phyloP scores from a whole-genome alignment of 2,113 vertebrate genomes.

The Hoplias malabaricus region DNA sequence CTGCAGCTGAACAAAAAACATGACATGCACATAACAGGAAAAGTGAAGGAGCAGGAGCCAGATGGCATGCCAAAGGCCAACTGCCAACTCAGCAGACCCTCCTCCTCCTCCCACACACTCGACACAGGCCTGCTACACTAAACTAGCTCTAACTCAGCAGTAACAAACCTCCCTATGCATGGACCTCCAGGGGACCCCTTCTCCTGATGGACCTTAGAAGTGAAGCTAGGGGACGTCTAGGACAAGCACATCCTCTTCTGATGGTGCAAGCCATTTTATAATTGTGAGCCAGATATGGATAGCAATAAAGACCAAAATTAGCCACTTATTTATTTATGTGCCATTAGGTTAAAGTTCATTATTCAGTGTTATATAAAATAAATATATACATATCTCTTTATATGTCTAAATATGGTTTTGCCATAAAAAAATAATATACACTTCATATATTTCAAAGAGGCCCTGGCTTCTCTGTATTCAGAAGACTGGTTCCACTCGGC shows the following conservation, averaged over 20 bases:
- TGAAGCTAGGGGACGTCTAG: not conserved
- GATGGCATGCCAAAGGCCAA: slow-evolving; percentile 35
- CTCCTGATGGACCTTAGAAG: not conserved
- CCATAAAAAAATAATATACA: not conserved
- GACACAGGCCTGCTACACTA: slow-evolving; percentile 6
- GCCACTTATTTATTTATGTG: too few relatives aligned
- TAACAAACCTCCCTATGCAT: not conserved
- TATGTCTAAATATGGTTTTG: too few relatives aligned
- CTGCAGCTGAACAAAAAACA: not conserved
- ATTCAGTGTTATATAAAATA: too few relatives aligned
- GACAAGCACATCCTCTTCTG: not conserved
- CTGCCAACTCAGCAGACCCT: slow-evolving; percentile 44
- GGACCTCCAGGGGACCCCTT: not conserved
- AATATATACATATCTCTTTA: too few relatives aligned
- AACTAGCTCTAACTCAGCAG: not conserved
- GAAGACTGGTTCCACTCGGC: not conserved
- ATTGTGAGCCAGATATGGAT: not conserved
- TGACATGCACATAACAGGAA: slow-evolving; percentile 50
- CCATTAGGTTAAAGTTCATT: too few relatives aligned
- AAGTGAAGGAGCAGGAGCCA: slow-evolving; percentile 43
- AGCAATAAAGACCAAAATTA: too few relatives aligned
- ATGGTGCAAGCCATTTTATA: not conserved
- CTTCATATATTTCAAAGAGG: not conserved
- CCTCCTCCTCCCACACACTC: slow-evolving; percentile 8
- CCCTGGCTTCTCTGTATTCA: not conserved